Conservation (phyloP, 2,113 vertebrate genomes). For the Argyrosomus japonicus region DNA sequence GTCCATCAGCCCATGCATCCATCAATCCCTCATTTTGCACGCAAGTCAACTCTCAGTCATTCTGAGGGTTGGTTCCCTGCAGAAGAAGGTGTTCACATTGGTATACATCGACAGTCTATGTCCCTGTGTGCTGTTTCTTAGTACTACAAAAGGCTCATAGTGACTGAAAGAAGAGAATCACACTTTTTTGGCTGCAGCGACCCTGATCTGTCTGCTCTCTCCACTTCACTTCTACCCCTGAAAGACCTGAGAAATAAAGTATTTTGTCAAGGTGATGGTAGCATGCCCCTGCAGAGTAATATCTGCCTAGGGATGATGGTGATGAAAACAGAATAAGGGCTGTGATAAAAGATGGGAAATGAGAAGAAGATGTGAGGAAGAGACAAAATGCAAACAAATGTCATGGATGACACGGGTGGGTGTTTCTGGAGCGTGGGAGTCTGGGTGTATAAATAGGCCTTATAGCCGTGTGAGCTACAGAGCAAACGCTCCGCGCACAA, state of each 20-base stretch:
- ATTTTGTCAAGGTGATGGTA: constrained; percentile 27
- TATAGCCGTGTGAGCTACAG: constrained; percentile 36
- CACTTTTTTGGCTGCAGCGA: constrained; percentile 33
- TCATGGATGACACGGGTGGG: constrained; percentile 48
- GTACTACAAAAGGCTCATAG: background rate
- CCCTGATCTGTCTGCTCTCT: constrained; percentile 48
- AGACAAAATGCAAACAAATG: constrained; percentile 35
- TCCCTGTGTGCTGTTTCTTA: background rate
- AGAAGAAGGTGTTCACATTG: background rate
- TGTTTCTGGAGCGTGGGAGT: constrained; percentile 47
- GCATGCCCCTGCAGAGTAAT: background rate
- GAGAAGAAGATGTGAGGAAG: constrained; percentile 13
- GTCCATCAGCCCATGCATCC: constrained; percentile 13
- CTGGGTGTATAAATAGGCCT: constrained; percentile 56
- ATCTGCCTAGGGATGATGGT: background rate
- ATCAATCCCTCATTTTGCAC: constrained; percentile 5
- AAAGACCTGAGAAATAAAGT: constrained; percentile 20
- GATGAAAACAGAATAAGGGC: constrained; percentile 21
- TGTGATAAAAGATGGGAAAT: constrained; percentile 2
- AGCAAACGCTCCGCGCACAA: constrained; percentile 23
- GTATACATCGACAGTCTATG: background rate
- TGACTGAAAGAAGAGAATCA: constrained; percentile 4
- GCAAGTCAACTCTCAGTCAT: background rate
- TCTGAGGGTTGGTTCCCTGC: background rate
- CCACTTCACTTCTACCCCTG: background rate